Evolutionary conservation across 1,140 invertebrate genomes (phyloP).

Genomic region (Heliconius himera): DNA sequence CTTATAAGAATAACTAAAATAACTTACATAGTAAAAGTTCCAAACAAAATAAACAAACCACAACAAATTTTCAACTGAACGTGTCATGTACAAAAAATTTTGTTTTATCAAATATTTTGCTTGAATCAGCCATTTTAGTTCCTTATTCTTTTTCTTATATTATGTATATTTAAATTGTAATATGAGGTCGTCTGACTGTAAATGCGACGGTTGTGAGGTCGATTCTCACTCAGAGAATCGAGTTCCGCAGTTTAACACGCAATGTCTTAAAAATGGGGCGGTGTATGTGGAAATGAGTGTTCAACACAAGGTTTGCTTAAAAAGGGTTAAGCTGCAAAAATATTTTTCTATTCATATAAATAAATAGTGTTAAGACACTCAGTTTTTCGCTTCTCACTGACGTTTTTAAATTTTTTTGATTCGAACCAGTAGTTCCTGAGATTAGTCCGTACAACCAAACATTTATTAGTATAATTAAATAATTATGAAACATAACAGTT

Average conservation of each 20-base stretch:
- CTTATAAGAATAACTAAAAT: background rate
- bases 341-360: no score
- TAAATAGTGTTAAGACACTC: background rate
- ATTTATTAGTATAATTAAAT: no score
- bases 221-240: background rate
- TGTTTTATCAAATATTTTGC: conserved; percentile 21
- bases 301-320: background rate
- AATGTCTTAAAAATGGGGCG: no score
- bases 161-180: background rate
- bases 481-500: background rate
- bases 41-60: background rate
- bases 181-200: background rate
- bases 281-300: background rate
- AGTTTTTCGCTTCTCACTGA: background rate
- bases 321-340: background rate
- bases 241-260: no score
- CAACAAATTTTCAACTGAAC: conserved; percentile 15
- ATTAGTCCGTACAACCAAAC: no score
- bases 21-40: background rate
- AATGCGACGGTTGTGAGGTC: background rate
- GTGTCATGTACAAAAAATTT: conserved; percentile 20
- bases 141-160: conserved; percentile 8
- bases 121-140: conserved; percentile 26
- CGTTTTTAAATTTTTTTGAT: no score
- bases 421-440: no score